These are phyloP conservation scores for Pycnomerus fuliginosus DNA, from an alignment of 2,888 invertebrate genomes.

Conservation along the genomic window DNA sequence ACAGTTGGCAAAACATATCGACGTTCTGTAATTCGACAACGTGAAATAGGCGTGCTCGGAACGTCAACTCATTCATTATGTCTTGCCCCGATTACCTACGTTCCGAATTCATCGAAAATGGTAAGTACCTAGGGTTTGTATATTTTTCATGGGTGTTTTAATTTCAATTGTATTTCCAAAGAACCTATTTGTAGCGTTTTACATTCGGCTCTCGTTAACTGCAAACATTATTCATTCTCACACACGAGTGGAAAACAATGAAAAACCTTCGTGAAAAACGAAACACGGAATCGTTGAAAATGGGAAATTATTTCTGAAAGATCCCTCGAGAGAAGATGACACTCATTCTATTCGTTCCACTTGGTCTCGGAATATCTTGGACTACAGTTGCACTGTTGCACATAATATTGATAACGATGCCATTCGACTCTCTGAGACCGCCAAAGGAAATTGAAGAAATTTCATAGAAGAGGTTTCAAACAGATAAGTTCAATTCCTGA, in stretches of 20 bases:
- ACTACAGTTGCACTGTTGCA: too few species aligned
- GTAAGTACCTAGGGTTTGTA: constrained; percentile 26
- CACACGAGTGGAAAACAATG: too few species aligned
- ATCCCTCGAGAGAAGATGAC: too few species aligned
- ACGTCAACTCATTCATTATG: constrained; percentile 38
- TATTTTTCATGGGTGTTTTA: constrained; percentile 25
- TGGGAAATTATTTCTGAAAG: too few species aligned
- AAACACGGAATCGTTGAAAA: too few species aligned
- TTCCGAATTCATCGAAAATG: constrained; percentile 26
- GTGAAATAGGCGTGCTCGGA: constrained; percentile 35
- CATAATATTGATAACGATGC: constrained; percentile 17
- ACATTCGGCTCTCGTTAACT: constrained; percentile 13
- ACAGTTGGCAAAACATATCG: constrained; percentile 44
- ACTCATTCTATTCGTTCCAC: too few species aligned
- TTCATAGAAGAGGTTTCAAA: constrained; percentile 27
- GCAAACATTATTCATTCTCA: too few species aligned
- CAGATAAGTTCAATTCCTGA: constrained; percentile 23
- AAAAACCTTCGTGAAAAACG: too few species aligned
- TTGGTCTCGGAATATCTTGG: too few species aligned
- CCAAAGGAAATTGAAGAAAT: constrained; percentile 30
- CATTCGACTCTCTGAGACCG: constrained; percentile 17
- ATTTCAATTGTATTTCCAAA: constrained; percentile 21
- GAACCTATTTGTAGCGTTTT: constrained; percentile 19
- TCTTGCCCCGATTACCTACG: constrained; percentile 32
- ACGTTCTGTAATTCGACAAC: constrained; percentile 36